A percentile compares a stretch with the other conserved stretches of the same genome.
phyloP scores from a whole-genome alignment of 2,888 invertebrate genomes.

The Nasonia oneida region DNA sequence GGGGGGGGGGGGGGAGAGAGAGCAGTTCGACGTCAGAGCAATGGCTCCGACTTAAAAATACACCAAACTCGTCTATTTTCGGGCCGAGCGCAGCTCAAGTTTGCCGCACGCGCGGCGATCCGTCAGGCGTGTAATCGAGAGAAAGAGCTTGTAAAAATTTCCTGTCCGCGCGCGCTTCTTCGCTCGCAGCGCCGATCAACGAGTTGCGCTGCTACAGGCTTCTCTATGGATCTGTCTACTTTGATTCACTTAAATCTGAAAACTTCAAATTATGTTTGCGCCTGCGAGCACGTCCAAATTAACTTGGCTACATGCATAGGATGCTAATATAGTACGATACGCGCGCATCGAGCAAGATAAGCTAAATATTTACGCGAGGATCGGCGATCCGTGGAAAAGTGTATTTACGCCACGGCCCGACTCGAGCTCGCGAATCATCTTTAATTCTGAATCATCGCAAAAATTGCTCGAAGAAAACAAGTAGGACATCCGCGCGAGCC shows the following conservation, averaged over 20 bases:
- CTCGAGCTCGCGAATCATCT: neutral
- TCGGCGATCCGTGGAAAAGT: neutral
- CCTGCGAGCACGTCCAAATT: too few relatives aligned
- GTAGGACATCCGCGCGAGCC: too few relatives aligned
- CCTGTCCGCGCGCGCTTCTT: too few relatives aligned
- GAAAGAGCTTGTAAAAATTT: too few relatives aligned
- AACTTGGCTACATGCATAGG: neutral
- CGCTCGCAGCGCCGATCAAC: neutral
- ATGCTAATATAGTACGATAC: too few relatives aligned
- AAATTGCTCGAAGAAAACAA: too few relatives aligned
- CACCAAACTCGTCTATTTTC: neutral
- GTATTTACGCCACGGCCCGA: neutral
- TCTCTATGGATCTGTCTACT: too few relatives aligned
- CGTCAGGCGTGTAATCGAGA: too few relatives aligned
- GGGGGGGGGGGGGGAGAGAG: too few relatives aligned
- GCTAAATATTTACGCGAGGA: neutral
- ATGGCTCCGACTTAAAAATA: neutral
- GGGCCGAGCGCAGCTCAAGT: neutral
- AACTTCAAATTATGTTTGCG: too few relatives aligned
- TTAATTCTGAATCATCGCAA: neutral
- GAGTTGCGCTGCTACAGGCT: neutral
- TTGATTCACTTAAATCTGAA: too few relatives aligned
- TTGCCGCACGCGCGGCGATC: too few relatives aligned
- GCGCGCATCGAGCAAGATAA: neutral
- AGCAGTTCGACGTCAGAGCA: neutral